A percentile compares a stretch with the other conserved stretches of the same genome.
Conservation (phyloP, 2,888 invertebrate species). For the Ormyrus thymus region DNA sequence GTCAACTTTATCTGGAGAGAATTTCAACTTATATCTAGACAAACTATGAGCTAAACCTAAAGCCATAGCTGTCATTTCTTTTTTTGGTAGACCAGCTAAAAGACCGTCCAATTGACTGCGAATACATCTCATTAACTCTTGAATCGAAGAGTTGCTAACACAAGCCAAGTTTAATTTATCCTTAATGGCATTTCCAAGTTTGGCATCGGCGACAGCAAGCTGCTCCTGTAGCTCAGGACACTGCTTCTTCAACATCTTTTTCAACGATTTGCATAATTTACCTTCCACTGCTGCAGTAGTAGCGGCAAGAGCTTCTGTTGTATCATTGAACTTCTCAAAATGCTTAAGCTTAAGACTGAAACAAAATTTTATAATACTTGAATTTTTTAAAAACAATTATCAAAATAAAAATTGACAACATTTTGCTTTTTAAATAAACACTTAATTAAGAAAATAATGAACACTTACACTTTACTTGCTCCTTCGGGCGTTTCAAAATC, state of each 20-base stretch:
- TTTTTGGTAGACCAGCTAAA: conserved; percentile 89
- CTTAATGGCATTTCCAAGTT: conserved; percentile 94
- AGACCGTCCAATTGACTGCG: conserved; percentile 94
- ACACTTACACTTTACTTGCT: conserved; percentile 90
- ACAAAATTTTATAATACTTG: conserved; percentile 50
- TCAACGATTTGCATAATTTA: conserved; percentile 95
- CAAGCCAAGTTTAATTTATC: conserved; percentile 93
- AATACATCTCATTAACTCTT: conserved; percentile 95
- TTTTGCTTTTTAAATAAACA: conserved; percentile 11
- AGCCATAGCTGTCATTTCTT: conserved; percentile 97
- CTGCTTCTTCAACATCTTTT: conserved; percentile 93
- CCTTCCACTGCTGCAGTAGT: conserved; percentile 96
- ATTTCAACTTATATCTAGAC: conserved; percentile 97
- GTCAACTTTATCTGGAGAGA: conserved; percentile 99
- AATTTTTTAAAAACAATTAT: not conserved
- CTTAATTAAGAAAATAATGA: not conserved
- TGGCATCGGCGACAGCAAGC: conserved; percentile 95
- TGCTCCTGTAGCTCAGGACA: conserved; percentile 89
- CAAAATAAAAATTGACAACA: conserved; percentile 2
- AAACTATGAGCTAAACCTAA: conserved; percentile 93
- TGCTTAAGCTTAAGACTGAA: conserved; percentile 93
- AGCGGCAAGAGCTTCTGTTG: conserved; percentile 95
- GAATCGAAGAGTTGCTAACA: conserved; percentile 87
- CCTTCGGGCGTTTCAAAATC: conserved; percentile 94
- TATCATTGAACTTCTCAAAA: conserved; percentile 97